Evolutionary conservation across 2,888 invertebrate genomes (phyloP), one percentile per base, ranked within the genome.

Genomic region (Erpobdella octoculata): DNA sequence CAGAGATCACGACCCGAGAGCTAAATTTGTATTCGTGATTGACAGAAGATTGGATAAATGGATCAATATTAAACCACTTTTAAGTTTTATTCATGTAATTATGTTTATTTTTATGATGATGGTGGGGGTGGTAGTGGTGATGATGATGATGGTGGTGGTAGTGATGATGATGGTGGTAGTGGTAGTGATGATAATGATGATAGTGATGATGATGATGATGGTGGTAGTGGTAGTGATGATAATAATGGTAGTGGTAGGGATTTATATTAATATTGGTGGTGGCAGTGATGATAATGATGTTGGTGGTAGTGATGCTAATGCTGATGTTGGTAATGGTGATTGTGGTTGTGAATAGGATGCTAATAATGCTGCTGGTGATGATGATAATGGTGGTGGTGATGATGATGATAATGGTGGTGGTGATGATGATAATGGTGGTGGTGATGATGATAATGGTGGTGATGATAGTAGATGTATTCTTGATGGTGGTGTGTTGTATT

Each of bases 31-130:
- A 8, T 33, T 62, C 31, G 62, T 62, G 33, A 31, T 62, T 18
- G 62, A 62, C 62, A n/a, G 62, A 35, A 31, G 62, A 9, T n/a
- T 8, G n/a, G 12, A 31, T 31, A 62, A 62, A 35, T 62, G 62
- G 62, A 1, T 35, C 8, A 62, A 62, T 35, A 33, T 62, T n/a
- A 62, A 33, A 35, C 12, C 59, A 28, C 25, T 59, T 15, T 25
- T 62, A 8, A 62, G 31, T 18, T 8, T 15, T 35, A 5, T 62
- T 15, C 62, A 62, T n/a, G 62, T 62, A 9, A 31, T 62, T 62
- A 62, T 6, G 35, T n/a, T 62, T 9, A 4, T 31, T 8, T 33
- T 25, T 15, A 59, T 33, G 31, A 8, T 62, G n/a, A 62, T 62
- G 53, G 28, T 53, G 53, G 28, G 21, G 53, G 28, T n/a, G n/a